Conservation (phyloP, 2,113 vertebrate species). For the Thalassarche chlororhynchos region DNA sequence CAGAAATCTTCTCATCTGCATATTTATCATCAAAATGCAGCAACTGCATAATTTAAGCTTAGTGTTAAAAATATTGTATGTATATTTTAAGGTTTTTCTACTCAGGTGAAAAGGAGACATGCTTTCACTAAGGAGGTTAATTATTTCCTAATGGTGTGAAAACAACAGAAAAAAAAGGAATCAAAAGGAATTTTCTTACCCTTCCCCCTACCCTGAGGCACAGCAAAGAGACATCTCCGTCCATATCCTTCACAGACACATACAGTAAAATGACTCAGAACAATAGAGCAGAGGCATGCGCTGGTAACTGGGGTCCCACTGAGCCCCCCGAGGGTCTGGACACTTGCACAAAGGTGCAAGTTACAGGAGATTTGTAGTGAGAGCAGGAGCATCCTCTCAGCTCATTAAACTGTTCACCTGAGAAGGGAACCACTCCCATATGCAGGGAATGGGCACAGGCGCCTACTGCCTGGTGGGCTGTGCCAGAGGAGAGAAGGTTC, state of each 20-base stretch:
- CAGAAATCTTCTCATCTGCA: slow-evolving; percentile 60
- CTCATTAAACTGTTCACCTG: background rate
- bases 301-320: background rate
- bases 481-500: background rate
- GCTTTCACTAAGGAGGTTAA: slow-evolving; percentile 73
- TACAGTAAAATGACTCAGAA: background rate
- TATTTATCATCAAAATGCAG: slow-evolving; percentile 77
- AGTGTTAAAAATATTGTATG: slow-evolving; percentile 75
- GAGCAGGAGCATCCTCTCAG: background rate
- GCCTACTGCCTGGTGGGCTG: background rate
- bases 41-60: slow-evolving; percentile 76
- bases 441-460: background rate
- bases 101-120: slow-evolving; percentile 72
- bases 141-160: slow-evolving; percentile 77
- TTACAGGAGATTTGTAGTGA: background rate
- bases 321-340: background rate
- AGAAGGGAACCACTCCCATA: background rate
- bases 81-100: slow-evolving; percentile 76
- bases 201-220: slow-evolving; percentile 26
- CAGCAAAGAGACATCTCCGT: background rate
- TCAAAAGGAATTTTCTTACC: slow-evolving; percentile 60
- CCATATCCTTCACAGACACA: background rate
- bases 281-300: rapidly evolving
- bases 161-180: slow-evolving; percentile 52
- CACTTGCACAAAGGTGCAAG: background rate